phyloP scores from a whole-genome alignment of 2,113 vertebrate genomes.

The Amblyopsis rosae region DNA sequence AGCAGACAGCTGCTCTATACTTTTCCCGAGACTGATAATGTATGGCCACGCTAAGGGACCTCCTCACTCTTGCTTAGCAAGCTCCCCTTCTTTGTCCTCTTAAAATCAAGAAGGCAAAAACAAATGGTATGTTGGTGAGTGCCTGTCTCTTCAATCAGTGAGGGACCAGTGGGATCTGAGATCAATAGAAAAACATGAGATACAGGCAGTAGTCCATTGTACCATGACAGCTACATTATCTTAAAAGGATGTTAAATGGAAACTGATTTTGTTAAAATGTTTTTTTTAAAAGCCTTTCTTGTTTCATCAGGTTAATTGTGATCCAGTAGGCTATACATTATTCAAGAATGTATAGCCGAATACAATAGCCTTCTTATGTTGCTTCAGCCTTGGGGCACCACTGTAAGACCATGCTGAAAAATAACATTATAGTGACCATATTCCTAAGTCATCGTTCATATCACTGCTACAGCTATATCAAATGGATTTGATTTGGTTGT shows the following conservation, averaged over 20 bases:
- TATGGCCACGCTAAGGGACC: slow-evolving; percentile 5
- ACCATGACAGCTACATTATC: no score
- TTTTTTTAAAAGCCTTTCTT: slow-evolving; percentile 27
- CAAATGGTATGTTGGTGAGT: slow-evolving; percentile 24
- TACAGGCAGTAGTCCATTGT: slow-evolving; percentile 1
- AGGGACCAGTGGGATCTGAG: slow-evolving; percentile 33
- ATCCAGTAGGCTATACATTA: neutral
- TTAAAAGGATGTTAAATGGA: no score
- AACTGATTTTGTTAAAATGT: neutral
- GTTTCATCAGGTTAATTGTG: slow-evolving; percentile 11
- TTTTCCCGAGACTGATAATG: slow-evolving; percentile 31
- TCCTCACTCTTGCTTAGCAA: neutral
- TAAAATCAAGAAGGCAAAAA: slow-evolving; percentile 42
- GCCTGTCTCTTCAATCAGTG: slow-evolving; percentile 11
- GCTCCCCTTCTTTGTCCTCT: slow-evolving; percentile 61
- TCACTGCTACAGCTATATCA: slow-evolving; percentile 34
- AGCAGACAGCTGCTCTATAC: slow-evolving; percentile 14
- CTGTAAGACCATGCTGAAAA: slow-evolving; percentile 12
- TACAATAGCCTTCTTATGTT: neutral
- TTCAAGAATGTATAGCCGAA: no score
- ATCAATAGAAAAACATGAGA: slow-evolving; percentile 52
- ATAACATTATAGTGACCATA: slow-evolving; percentile 9
- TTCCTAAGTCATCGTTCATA: slow-evolving; percentile 18
- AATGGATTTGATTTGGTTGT: slow-evolving; percentile 45
- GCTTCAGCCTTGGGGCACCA: slow-evolving; percentile 12